phyloP scores from a whole-genome alignment of 2,113 vertebrate genomes.

The Empidonax alnorum region DNA sequence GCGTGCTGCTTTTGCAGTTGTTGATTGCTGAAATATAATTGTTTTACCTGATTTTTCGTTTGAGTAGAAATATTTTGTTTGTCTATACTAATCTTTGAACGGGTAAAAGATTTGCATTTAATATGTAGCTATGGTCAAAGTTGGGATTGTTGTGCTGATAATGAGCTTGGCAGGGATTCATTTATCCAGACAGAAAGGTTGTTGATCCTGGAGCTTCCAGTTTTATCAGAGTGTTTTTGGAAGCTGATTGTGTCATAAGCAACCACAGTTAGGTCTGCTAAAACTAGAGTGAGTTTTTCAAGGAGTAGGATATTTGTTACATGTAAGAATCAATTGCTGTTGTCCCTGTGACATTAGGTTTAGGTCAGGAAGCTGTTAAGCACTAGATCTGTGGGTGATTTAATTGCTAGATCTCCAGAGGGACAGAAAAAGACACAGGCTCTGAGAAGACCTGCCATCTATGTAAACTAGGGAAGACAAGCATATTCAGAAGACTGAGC shows the following conservation, averaged over 20 bases:
- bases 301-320: neutral
- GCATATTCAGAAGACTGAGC: neutral
- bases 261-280: neutral
- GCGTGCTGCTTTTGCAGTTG: neutral
- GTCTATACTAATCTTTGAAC: neutral
- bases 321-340: neutral
- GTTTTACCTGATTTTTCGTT: neutral
- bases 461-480: neutral
- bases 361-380: neutral
- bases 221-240: neutral
- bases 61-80: neutral
- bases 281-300: neutral
- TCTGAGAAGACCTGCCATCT: neutral
- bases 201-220: neutral
- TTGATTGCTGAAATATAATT: neutral
- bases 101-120: neutral
- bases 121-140: neutral
- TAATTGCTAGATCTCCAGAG: neutral
- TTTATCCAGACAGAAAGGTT: neutral
- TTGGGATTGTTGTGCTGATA: neutral
- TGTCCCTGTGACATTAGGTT: neutral
- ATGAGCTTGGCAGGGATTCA: neutral
- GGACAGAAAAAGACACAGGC: neutral
- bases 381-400: neutral
- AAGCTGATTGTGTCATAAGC: neutral